Evolutionary conservation across 2,113 vertebrate species (phyloP), one percentile per base, ranked within the genome.

Genomic region (Balaeniceps rex): DNA sequence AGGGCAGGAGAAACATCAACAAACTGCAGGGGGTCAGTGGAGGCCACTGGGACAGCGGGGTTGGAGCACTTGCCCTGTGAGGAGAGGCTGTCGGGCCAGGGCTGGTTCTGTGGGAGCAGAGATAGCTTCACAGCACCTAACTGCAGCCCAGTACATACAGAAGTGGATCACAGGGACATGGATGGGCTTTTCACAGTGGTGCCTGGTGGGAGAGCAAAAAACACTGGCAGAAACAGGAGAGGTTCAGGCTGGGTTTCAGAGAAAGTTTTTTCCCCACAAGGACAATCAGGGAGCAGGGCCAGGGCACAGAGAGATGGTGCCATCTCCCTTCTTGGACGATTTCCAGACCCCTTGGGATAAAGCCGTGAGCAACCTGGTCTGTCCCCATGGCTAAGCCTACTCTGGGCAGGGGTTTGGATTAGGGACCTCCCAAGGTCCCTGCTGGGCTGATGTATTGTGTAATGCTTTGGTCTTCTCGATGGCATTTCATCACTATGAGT

Each of bases 231-330:
- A 57, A 70, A 57, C 2, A 52, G 15, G n/a, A 65, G 4, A 36
- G 0, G 3, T 70, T 54, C n/a, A 66, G 46, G 8, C 22, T 83
- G 18, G 3, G 5, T 60, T 82, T 85, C 40, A 72, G 40, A 51
- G 69, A 13, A n/a, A 19, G 4, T 6, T 19, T 47, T 83, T 93
- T 66, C 11, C 9, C 22, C 11, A 7, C 4, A 40, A 44, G 9
- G 12, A 36, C 12, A 70, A 31, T 11, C 11, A 28, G 21, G 6
- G 6, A 52, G 22, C 18, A 52, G 10, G 0, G 0, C 29, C 3
- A 12, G 10, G 12, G 9, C 2, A 2, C 13, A 25, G 13, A 14
- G 3, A 69, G 5, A 18, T 42, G 6, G 13, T 78, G 10, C 4
- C 7, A 1, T 33, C 12, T 64, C 64, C 33, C n/a, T 76, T 9